These are phyloP conservation scores for Philypnodon macrostomus DNA, from an alignment of 2,797 vertebrate genomes.

Conservation along the genomic window DNA sequence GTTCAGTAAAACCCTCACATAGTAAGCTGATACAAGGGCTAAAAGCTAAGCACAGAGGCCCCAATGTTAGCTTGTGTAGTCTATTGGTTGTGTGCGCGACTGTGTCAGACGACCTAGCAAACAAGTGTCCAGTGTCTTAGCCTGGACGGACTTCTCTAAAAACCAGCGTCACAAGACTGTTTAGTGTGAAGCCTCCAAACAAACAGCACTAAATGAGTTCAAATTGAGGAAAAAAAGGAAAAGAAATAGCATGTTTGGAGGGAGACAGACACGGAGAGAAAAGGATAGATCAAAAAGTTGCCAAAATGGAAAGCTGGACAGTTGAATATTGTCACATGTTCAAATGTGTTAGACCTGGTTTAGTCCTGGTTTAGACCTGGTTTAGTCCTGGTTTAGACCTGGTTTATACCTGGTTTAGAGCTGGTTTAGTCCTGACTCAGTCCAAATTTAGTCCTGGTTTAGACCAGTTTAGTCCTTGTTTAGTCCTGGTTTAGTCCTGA, in stretches of 20 bases:
- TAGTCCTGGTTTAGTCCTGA: too few species aligned
- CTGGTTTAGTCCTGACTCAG: too few species aligned
- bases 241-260: neutral
- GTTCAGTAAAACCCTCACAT: too few species aligned
- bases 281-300: slow-evolving; percentile 35
- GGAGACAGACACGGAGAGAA: slow-evolving; percentile 14
- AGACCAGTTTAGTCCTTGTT: too few species aligned
- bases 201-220: slow-evolving; percentile 46
- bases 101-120: slow-evolving; percentile 43
- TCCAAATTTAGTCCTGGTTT: too few species aligned
- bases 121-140: slow-evolving; percentile 51
- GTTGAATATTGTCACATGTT: slow-evolving; percentile 24
- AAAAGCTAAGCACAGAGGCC: slow-evolving; percentile 27
- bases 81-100: slow-evolving; percentile 17
- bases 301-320: slow-evolving; percentile 32
- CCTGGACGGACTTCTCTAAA: slow-evolving; percentile 29
- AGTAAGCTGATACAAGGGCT: too few species aligned
- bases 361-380: too few species aligned
- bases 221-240: too few species aligned
- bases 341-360: too few species aligned
- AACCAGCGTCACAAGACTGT: slow-evolving; percentile 50
- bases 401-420: too few species aligned
- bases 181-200: slow-evolving; percentile 39
- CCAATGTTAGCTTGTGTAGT: slow-evolving; percentile 29
- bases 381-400: too few species aligned